phyloP scores from a whole-genome alignment of 92 coral and sea anemone genomes.

The Pocillopora meandrina region DNA sequence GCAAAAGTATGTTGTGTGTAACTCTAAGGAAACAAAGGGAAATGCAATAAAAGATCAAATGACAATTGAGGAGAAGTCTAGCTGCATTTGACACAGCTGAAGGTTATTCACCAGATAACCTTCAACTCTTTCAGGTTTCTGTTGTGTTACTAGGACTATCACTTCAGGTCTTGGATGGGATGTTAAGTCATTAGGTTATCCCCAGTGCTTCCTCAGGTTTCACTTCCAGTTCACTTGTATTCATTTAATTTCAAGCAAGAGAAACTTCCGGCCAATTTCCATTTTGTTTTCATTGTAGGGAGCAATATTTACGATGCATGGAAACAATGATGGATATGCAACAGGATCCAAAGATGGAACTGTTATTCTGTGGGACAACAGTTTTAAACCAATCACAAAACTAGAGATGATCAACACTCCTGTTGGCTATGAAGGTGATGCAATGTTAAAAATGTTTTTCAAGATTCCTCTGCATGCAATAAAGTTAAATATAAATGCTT shows the following conservation, averaged over 20 bases:
- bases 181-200: too few relatives aligned
- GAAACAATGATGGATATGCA: conserved; percentile 89
- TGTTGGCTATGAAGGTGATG: conserved; percentile 92
- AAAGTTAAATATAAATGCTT: too few relatives aligned
- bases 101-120: too few relatives aligned
- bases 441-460: neutral
- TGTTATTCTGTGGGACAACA: conserved; percentile 90
- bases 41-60: too few relatives aligned
- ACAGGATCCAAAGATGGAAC: conserved; percentile 98
- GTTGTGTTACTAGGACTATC: too few relatives aligned
- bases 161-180: too few relatives aligned
- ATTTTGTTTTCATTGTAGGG: conserved; percentile 59
- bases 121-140: too few relatives aligned
- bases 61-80: too few relatives aligned
- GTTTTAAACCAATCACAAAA: conserved; percentile 94
- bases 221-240: neutral
- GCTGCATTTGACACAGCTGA: too few relatives aligned
- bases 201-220: neutral
- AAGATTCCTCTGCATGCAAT: neutral
- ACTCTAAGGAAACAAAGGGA: too few relatives aligned
- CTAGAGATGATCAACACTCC: conserved; percentile 80
- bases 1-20: too few relatives aligned
- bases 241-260: neutral
- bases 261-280: neutral
- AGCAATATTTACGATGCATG: conserved; percentile 91